Conservation (phyloP, 2,113 vertebrate species). For the Podiceps cristatus region DNA sequence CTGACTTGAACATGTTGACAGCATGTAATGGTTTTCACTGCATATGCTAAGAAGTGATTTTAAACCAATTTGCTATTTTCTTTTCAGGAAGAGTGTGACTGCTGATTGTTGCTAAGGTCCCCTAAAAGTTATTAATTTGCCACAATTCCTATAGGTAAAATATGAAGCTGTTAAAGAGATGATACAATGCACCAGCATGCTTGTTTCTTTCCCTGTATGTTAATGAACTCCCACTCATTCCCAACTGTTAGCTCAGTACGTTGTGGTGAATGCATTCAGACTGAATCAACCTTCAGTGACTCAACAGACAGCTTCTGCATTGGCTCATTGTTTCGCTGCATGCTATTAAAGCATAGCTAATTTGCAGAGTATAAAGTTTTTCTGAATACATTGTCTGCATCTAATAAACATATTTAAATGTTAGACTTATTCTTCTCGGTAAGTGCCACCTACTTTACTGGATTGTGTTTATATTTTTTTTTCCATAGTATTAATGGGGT, state of each 20-base stretch:
- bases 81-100: slow-evolving; percentile 46
- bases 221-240: slow-evolving; percentile 2
- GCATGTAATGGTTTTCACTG: slow-evolving; percentile 12
- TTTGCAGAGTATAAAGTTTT: background rate
- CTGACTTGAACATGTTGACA: slow-evolving; percentile 33
- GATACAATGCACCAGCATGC: background rate
- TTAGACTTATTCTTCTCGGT: background rate
- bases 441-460: background rate
- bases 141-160: slow-evolving; percentile 8
- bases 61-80: slow-evolving; percentile 64
- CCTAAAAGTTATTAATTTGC: background rate
- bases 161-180: background rate
- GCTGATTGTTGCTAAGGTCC: slow-evolving; percentile 27
- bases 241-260: background rate
- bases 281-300: background rate
- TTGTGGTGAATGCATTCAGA: background rate
- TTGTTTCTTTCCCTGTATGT: background rate
- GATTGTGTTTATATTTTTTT: rapidly evolving
- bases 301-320: background rate
- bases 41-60: slow-evolving; percentile 22
- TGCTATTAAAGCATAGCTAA: slow-evolving; percentile 4
- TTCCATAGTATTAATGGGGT: background rate
- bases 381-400: background rate
- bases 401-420: background rate
- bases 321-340: background rate